Base-by-base conservation (phyloP, 2,113 vertebrate species). In the Chionis minor region DNA sequence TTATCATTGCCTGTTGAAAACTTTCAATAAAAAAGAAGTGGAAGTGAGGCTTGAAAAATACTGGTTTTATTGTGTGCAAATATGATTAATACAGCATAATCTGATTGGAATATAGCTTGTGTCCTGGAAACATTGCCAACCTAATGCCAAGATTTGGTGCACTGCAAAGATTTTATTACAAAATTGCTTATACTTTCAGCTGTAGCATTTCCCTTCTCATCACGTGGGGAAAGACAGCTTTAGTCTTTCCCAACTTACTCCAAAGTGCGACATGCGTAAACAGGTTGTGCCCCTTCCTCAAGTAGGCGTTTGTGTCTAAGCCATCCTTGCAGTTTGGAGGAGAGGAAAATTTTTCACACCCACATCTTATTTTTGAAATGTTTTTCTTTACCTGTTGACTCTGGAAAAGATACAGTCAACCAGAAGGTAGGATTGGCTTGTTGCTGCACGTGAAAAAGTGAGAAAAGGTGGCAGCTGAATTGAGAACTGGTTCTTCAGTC, bases 261-360 rank as follows among this genome's bases (percentile, higher is more conserved):
- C 70, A 26, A 95, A 80, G 69, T 45, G 19, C 70, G 89, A 47
- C 38, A 12, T 30, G 23, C 4, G 2, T 80, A 69, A 92, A 73
- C 81, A 85, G 18, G 84, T 85, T 95, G 85, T 87, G 49, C 62
- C 72, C 82, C 58, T 92, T 96, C 89, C 66, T 95, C 52, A 79
- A n/a, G 44, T 28, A 58, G 42, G 38, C 12, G 2, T 84, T 94
- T 7, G 2, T 91, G 55, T 78, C 63, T 84, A 58, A 90, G 55
- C 65, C 30, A 30, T 88, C 73, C 35, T 51, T 52, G 38, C 47
- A 61, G 5, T 81, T 81, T 61, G 40, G 40, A 70, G 65, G 42
- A 61, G 40, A 59, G 47, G 47, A 44, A 67, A 22, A 10, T 22
- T 90, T 94, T 95, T 81, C 47, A 90, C 69, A 74, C 56, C 28